Base-by-base conservation (phyloP, 1,140 invertebrate species). In the Nasonia giraulti region DNA sequence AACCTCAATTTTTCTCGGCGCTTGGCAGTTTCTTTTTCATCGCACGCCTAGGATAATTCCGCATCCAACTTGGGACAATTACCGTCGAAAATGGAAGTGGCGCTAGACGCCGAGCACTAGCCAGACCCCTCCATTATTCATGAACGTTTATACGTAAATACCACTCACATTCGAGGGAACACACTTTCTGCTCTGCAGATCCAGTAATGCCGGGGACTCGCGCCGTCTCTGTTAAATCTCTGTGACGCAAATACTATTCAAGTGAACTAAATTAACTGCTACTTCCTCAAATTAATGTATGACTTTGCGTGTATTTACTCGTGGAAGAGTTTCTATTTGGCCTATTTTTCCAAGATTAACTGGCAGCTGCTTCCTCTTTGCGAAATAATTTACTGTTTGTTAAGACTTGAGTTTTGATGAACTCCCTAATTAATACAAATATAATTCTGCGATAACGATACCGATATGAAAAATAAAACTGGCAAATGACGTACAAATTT, bases 131-230 rank as follows among this genome's bases (percentile, higher is more conserved):
- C 5, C 27, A 71, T 71, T 71, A 71, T 71, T 71, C 69, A 71
- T 71, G 69, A 71, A 71, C 69, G 69, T 71, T 71, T 71, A 71
- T 71, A 71, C 69, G 69, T 31, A 71, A 71, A 71, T 71, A 71
- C 69, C 27, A 71, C 69, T 71, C 69, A 31, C 69, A 71, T 71
- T 71, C 69, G 69, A 27, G 27, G 31, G 20, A 71, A 33, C 69
- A 71, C 69, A 71, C 69, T 71, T 31, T 71, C 27, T 33, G 69
- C 69, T 71, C 69, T 17, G 69, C 20, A 31, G 27, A 71, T 7
- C 69, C 69, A 33, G n/a, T 71, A 27, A 62, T 62, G 55, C 20
- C 14, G 27, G 31, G 14, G 69, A 71, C 31, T 71, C 5, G 27
- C 27, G 69, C 27, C 69, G 69, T 71, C 27, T 12, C 27, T 33